Base-by-base conservation (phyloP, 2,113 vertebrate species). In the Pituophis catenifer region DNA sequence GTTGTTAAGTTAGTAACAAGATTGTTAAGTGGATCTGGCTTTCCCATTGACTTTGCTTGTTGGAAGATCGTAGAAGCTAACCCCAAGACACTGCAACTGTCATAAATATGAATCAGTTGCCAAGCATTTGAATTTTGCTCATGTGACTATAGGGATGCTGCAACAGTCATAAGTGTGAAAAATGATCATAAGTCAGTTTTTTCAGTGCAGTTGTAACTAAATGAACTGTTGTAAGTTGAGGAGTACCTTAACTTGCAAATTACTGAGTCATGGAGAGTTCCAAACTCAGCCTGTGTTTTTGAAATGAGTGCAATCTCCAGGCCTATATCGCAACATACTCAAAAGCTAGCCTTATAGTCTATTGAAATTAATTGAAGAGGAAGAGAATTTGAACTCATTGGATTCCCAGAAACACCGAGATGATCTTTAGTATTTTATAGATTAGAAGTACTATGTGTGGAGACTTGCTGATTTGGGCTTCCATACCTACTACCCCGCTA, bases 351-450 rank as follows among this genome's bases (percentile, higher is more conserved):
- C n/a, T 75, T 33, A n/a, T 33, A 13, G 29, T 75, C 65, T 75
- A 33, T 75, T 75, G 65, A 75, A 33, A 75, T 75, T 75, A 75
- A 75, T 75, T 75, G 65, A 75, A 75, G 12, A 75, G n/a, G n/a
- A 33, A 33, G 65, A 75, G 29, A n/a, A 33, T 75, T 75, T 75
- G 65, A 33, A 75, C 7, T 75, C 5, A 33, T 75, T 48, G 12
- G 10, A 15, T 4, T 75, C n/a, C 12, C 1, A n/a, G 65, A 33
- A 5, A 75, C 2, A 33, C 5, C 0, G 3, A n/a, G 29, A n/a
- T 70, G 13, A 75, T 33, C n/a, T n/a, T 13, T 75, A 75, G 65
- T 75, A 75, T 75, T 75, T 75, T 75, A 65, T 65, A 29, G 59
- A 65, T 65, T 65, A 65, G 59, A 65, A 65, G 10, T 65, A 12